phyloP scores from a whole-genome alignment of 2,888 invertebrate species.

The Therioaphis trifolii region DNA sequence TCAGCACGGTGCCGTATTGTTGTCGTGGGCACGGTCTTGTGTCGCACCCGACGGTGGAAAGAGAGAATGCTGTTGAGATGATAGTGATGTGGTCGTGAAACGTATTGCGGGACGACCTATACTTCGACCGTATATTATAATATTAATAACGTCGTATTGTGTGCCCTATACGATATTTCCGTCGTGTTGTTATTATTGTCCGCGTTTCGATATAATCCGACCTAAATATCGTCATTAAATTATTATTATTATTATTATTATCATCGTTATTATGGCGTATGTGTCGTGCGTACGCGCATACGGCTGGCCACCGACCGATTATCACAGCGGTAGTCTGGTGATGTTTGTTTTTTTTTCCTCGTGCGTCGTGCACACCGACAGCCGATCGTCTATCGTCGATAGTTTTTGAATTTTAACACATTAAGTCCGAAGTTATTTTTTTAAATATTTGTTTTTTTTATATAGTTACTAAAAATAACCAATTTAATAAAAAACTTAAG shows the following conservation, averaged over 20 bases:
- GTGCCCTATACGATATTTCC: not conserved
- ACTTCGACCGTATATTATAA: not conserved
- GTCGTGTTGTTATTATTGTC: not conserved
- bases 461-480: no score
- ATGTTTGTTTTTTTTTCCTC: not conserved
- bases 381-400: not conserved
- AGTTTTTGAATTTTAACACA: no score
- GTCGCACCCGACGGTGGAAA: no score
- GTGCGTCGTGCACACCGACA: not conserved
- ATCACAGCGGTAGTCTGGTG: not conserved
- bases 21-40: conserved; percentile 29
- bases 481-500: no score
- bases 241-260: no score
- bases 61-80: no score
- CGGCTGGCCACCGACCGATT: not conserved
- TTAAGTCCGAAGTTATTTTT: no score
- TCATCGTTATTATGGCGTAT: no score
- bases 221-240: not conserved
- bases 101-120: not conserved
- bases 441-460: no score
- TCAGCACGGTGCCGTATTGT: not conserved
- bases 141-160: not conserved
- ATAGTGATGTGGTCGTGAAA: not conserved
- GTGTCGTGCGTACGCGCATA: not conserved
- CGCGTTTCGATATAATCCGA: no score